Percentiles rank a stretch among this genome's conserved stretches.
These are phyloP conservation scores for Phalacrocorax brasilianus DNA, from an alignment of 2,113 vertebrate species.

Conservation along the genomic window DNA sequence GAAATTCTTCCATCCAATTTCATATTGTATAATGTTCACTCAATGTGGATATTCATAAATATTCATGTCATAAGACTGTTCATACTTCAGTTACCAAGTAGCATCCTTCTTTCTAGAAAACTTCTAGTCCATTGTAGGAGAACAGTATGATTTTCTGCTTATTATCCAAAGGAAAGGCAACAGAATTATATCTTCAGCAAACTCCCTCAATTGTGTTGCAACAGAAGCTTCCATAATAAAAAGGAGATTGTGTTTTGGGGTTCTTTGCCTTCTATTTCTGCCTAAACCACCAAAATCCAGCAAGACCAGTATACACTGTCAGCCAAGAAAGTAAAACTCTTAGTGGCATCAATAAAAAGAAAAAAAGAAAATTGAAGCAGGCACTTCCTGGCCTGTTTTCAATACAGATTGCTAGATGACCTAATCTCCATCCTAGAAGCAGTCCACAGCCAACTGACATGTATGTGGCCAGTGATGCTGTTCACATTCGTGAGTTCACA, in stretches of 20 bases:
- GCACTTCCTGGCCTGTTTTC: not conserved
- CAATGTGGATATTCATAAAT: slow-evolving; percentile 1
- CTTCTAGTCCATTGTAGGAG: not conserved
- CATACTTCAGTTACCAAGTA: not conserved
- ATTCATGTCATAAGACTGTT: not conserved
- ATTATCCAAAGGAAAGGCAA: not conserved
- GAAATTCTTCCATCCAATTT: not conserved
- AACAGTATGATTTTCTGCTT: not conserved
- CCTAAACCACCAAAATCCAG: not conserved
- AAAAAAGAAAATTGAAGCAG: not conserved
- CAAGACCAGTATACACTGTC: not conserved
- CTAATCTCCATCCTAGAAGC: not conserved
- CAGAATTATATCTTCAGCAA: not conserved
- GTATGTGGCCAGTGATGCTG: not conserved
- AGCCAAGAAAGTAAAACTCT: not conserved
- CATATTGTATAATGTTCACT: not conserved
- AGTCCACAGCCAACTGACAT: not conserved
- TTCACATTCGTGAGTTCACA: too few species aligned
- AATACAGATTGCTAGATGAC: not conserved
- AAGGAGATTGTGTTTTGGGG: not conserved
- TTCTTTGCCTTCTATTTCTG: not conserved
- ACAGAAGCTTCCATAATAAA: not conserved
- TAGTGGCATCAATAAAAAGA: not conserved
- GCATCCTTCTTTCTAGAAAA: not conserved
- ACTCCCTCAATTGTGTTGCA: not conserved